A percentile compares a stretch with the other conserved stretches of the same genome.
These are phyloP conservation scores for Ellobius talpinus DNA, from an alignment of 2,113 vertebrate genomes.

Conservation along the genomic window DNA sequence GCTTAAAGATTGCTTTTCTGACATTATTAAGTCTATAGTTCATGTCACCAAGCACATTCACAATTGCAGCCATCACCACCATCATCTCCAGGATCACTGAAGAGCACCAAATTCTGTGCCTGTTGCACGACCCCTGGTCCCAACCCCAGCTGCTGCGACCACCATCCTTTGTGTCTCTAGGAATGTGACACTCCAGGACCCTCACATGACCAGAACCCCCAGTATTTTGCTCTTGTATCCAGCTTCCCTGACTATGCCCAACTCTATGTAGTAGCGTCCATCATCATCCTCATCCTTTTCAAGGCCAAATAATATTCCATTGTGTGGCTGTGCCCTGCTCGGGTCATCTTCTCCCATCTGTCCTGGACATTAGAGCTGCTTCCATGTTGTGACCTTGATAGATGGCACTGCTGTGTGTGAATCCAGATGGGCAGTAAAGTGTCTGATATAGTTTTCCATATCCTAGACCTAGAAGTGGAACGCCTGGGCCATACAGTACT, in stretches of 20 bases:
- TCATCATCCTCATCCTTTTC: background rate
- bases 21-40: no score
- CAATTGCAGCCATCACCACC: no score
- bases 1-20: no score
- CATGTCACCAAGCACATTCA: accelerated
- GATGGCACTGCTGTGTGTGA: accelerated
- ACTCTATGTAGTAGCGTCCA: accelerated
- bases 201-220: background rate
- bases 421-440: accelerated
- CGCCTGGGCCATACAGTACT: accelerated
- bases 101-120: background rate
- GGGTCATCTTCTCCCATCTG: accelerated
- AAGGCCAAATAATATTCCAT: accelerated
- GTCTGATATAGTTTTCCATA: accelerated
- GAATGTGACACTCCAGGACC: background rate
- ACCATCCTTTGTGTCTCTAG: accelerated
- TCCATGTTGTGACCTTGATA: accelerated
- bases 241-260: background rate
- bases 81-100: no score
- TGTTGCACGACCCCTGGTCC: background rate
- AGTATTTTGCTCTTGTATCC: accelerated
- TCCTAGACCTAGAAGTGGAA: no score
- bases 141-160: accelerated
- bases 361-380: accelerated
- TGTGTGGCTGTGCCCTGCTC: accelerated